Percentiles rank a stretch among this genome's conserved stretches.
phyloP scores from a whole-genome alignment of 2,113 vertebrate genomes.

The Rhabdomys dilectus region DNA sequence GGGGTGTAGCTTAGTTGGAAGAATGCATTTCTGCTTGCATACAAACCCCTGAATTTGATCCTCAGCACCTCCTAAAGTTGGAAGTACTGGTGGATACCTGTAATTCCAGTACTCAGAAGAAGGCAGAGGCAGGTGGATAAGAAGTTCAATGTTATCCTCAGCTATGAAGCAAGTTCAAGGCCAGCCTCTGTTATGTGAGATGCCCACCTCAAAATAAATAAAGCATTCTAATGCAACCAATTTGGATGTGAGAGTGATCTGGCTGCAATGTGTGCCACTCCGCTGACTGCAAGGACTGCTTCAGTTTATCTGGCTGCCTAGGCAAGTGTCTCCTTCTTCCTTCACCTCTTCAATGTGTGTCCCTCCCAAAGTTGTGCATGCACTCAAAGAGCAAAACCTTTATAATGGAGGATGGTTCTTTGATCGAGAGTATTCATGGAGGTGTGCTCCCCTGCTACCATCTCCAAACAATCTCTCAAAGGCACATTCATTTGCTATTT shows the following conservation, averaged over 20 bases:
- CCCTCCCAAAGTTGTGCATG: neutral
- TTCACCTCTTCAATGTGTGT: no score
- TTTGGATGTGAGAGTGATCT: no score
- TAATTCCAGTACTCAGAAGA: neutral
- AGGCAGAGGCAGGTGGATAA: neutral
- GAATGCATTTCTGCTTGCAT: neutral
- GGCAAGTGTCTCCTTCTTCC: neutral
- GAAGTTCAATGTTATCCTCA: neutral
- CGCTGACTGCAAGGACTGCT: neutral
- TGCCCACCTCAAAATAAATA: neutral
- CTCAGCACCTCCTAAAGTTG: neutral
- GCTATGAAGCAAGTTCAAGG: neutral
- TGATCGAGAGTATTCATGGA: neutral
- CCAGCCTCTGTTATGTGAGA: neutral
- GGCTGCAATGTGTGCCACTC: neutral
- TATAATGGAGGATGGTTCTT: neutral
- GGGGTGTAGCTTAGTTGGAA: neutral
- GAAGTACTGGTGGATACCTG: neutral
- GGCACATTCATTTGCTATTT: neutral
- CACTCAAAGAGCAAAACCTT: neutral
- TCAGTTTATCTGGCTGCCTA: neutral
- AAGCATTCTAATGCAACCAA: neutral
- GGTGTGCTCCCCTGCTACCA: neutral
- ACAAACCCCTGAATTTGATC: neutral
- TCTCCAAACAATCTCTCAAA: neutral